Evolutionary conservation across 2,797 vertebrate genomes (phyloP), one percentile per base, ranked within the genome.

Genomic region (Rhinatrema bivittatum): DNA sequence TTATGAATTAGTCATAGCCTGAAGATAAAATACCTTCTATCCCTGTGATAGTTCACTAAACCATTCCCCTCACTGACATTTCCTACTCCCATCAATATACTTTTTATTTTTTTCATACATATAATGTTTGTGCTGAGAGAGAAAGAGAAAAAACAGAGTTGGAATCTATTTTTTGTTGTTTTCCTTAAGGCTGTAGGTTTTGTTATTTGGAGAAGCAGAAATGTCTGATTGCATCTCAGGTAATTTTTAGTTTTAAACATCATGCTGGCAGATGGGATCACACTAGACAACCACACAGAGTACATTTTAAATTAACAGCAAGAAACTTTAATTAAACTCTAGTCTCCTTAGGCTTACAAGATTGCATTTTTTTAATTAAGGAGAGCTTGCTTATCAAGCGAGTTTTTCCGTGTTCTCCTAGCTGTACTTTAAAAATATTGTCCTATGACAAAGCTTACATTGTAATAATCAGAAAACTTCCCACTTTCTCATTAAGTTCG

Each of bases 281-380:
- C 21, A 49, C 38, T 38, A 36, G 38, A 49, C 39, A 46, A 49
- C 32, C 27, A 41, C 49, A 42, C 46, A n/a, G n/a, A 27, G 32
- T 36, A 22, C 42, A 38, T 49, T 41, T 49, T 49, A 49, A 49
- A 49, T 49, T 49, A 49, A 49, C n/a, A n/a, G 49, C 46, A 49
- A 40, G 32, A 41, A 24, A 31, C 32, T 49, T 38, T 49, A 49
- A 49, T 49, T 41, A 49, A 49, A 49, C 49, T 31, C 32, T 20
- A 41, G n/a, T 41, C 28, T 49, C 32, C 31, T 21, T 49, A 49
- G 38, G 20, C 32, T 41, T 36, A 41, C 32, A 40, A 36, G 46
- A 38, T 17, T 41, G 18, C 15, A 31, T n/a, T 32, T 45, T 40
- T 40, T 48, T 48, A 40, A 49, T 40, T 49, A 40, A 42, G 41